Conservation (phyloP, 2,113 vertebrate genomes). For the Chelonoidis abingdonii region DNA sequence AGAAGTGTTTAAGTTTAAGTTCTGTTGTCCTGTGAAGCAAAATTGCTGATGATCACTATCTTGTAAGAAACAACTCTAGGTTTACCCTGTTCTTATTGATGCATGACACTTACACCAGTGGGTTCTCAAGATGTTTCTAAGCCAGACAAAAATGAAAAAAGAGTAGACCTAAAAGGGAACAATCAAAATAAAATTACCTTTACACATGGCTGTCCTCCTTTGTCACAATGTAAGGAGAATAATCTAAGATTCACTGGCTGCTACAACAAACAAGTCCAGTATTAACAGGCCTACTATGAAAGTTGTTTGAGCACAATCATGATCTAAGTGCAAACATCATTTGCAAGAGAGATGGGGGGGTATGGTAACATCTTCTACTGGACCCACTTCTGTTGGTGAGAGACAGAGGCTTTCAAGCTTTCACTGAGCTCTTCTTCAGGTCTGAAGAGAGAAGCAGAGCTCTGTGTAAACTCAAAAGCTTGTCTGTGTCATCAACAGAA, state of each 20-base stretch:
- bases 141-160: not conserved
- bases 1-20: too few species aligned
- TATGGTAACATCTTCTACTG: too few species aligned
- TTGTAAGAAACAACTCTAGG: not conserved
- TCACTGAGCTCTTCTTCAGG: too few species aligned
- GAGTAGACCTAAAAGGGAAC: not conserved
- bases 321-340: not conserved
- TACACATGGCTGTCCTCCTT: not conserved
- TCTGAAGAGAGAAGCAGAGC: too few species aligned
- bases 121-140: not conserved
- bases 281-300: not conserved
- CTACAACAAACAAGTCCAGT: slow-evolving; percentile 26
- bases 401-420: too few species aligned
- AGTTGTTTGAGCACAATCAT: not conserved
- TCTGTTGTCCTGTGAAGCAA: not conserved
- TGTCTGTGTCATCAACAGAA: too few species aligned
- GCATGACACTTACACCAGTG: not conserved
- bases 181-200: not conserved
- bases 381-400: too few species aligned
- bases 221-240: not conserved
- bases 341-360: too few species aligned
- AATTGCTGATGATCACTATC: not conserved
- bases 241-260: not conserved
- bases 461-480: too few species aligned
- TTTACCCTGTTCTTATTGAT: not conserved